Evolutionary conservation across 2,113 vertebrate species (phyloP).

Genomic region (Brachyistius frenatus): DNA sequence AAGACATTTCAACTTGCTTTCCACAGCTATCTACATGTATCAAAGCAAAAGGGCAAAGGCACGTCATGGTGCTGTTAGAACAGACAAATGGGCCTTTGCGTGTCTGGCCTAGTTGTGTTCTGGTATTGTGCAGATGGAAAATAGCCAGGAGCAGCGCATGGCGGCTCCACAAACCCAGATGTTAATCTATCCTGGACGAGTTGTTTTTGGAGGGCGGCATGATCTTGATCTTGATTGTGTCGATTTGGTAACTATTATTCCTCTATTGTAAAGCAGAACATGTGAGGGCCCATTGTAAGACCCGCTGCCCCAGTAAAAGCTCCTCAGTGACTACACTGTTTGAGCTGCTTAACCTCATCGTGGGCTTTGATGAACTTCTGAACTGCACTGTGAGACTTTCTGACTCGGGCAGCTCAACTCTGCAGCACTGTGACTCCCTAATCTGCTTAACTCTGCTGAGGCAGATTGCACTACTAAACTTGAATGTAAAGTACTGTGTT

Average conservation of each 20-base stretch:
- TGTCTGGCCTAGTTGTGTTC: conserved; percentile 25
- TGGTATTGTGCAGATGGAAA: conserved; percentile 56
- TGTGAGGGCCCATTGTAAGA: conserved; percentile 55
- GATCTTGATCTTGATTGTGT: conserved; percentile 52
- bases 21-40: conserved; percentile 24
- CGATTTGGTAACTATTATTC: conserved; percentile 47
- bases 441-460: conserved; percentile 41
- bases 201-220: conserved; percentile 22
- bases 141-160: conserved; percentile 25
- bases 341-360: conserved; percentile 42
- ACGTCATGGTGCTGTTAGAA: conserved; percentile 47
- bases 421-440: conserved; percentile 25
- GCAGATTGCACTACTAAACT: conserved; percentile 17
- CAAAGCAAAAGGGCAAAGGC: conserved; percentile 16
- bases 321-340: conserved; percentile 24
- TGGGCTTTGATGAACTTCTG: conserved; percentile 61
- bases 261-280: conserved; percentile 33
- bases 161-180: conserved; percentile 55
- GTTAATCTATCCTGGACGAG: conserved; percentile 54
- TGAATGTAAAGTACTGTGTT: not conserved
- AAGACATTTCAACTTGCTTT: conserved; percentile 23
- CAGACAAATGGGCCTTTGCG: conserved; percentile 50
- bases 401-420: conserved; percentile 31
- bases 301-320: conserved; percentile 8
- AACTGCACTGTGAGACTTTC: conserved; percentile 38